Conservation (phyloP, 2,888 invertebrate species). For the Lomographa bimaculata region DNA sequence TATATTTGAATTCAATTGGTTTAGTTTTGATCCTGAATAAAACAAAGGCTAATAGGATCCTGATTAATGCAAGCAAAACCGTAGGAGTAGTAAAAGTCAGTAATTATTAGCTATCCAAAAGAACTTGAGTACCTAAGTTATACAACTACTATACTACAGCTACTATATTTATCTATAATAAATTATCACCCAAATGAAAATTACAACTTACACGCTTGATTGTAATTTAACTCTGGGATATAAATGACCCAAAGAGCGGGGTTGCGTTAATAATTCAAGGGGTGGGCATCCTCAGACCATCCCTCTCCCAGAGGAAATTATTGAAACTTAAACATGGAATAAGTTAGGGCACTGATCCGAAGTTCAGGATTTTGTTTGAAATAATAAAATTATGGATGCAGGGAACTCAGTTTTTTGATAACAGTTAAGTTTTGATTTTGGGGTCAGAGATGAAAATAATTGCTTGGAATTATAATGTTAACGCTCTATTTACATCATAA, state of each 20-base stretch:
- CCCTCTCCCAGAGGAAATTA: slow-evolving; percentile 72
- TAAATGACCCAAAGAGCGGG: slow-evolving; percentile 52
- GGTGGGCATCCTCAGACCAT: slow-evolving; percentile 63
- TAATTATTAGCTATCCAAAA: no score
- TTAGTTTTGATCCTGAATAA: no score
- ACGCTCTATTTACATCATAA: no score
- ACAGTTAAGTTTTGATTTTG: neutral
- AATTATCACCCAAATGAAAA: slow-evolving; percentile 20
- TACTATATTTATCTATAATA: no score
- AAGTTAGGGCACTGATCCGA: slow-evolving; percentile 28
- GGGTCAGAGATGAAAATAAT: slow-evolving; percentile 1
- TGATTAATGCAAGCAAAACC: no score
- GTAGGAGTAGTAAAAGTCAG: no score
- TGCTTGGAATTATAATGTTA: no score
- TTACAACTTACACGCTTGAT: slow-evolving; percentile 26
- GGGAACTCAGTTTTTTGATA: slow-evolving; percentile 33
- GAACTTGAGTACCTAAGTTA: no score
- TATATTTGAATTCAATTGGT: no score
- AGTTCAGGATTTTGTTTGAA: slow-evolving; percentile 44
- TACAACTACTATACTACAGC: no score
- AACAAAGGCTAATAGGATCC: no score
- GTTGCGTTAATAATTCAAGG: slow-evolving; percentile 67
- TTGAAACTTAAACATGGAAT: slow-evolving; percentile 69
- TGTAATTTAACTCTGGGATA: slow-evolving; percentile 42
- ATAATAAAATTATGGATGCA: slow-evolving; percentile 44